These are phyloP conservation scores for Hydropotes inermis DNA, from an alignment of 2,113 vertebrate species.

Conservation along the genomic window DNA sequence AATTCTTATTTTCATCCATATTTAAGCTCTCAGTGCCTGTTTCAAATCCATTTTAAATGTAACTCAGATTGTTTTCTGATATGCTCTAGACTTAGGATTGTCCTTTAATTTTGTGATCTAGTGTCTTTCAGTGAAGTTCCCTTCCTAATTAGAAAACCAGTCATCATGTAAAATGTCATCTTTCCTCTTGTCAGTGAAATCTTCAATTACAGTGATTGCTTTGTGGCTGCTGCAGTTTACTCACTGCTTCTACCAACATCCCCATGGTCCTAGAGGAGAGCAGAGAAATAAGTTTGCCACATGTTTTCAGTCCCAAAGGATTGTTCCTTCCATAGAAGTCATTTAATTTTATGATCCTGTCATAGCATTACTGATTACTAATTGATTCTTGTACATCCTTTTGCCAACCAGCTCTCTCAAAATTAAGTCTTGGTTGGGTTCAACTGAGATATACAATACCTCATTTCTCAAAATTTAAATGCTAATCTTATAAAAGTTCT, in stretches of 20 bases:
- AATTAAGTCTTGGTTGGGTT: neutral
- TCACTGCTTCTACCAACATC: neutral
- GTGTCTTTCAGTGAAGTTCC: neutral
- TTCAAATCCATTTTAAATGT: neutral
- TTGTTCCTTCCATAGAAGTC: neutral
- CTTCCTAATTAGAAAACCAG: neutral
- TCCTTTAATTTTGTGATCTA: neutral
- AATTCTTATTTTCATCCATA: neutral
- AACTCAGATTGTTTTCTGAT: neutral
- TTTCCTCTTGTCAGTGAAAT: neutral
- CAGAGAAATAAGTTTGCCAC: neutral
- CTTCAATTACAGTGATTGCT: neutral
- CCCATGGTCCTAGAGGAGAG: neutral
- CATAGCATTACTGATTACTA: neutral
- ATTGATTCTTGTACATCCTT: neutral
- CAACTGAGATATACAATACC: neutral
- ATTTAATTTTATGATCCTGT: neutral
- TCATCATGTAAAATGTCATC: neutral
- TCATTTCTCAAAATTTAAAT: neutral
- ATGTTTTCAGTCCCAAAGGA: neutral
- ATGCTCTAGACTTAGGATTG: neutral
- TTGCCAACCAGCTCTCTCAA: neutral
- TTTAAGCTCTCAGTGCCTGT: neutral
- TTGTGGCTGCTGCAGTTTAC: neutral
- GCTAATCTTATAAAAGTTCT: neutral